Base-by-base conservation (phyloP, 2,888 invertebrate genomes). In the Spialia ferax region DNA sequence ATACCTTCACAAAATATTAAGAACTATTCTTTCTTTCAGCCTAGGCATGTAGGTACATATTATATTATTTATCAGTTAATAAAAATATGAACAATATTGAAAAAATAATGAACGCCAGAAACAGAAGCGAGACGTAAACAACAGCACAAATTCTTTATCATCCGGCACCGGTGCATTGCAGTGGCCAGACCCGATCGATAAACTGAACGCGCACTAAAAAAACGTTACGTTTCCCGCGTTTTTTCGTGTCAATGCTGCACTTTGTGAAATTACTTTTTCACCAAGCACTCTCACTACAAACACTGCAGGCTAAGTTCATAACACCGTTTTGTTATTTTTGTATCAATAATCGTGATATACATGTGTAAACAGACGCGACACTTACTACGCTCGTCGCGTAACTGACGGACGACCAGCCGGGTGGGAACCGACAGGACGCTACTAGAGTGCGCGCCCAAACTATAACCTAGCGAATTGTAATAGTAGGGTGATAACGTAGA, bases 391-490 rank as follows among this genome's bases (percentile, higher is more conserved):
- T 81, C 87, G 84, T 82, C 83, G 87, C 85, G 86, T 86, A 84
- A 90, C 91, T 88, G 88, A 82, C 82, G 70, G 72, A 55, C 71
- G 52, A 22, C 71, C 70, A 74, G 70, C 68, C 69, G 73, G 71
- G 69, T 70, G 73, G 71, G 74, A 83, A 82, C 83, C 83, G 82
- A 78, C 85, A 79, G 86, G 85, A 84, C 85, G 86, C 67, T 81
- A 83, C 67, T 81, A 83, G 81, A 82, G 82, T 82, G 86, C 81
- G 85, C 86, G 86, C 84, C 84, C 80, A 86, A 89, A 88, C 88
- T 91, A 90, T 91, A 91, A 89, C 87, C 89, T 89, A 88, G 87
- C 88, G 77, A 87, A 78, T 87, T 87, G 76, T 78, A 86, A 83
- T 86, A 85, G 87, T 83, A 84, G 89, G 90, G 89, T 84, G 78